Base-by-base conservation (phyloP, 2,888 invertebrate species). In the Elegia similella region DNA sequence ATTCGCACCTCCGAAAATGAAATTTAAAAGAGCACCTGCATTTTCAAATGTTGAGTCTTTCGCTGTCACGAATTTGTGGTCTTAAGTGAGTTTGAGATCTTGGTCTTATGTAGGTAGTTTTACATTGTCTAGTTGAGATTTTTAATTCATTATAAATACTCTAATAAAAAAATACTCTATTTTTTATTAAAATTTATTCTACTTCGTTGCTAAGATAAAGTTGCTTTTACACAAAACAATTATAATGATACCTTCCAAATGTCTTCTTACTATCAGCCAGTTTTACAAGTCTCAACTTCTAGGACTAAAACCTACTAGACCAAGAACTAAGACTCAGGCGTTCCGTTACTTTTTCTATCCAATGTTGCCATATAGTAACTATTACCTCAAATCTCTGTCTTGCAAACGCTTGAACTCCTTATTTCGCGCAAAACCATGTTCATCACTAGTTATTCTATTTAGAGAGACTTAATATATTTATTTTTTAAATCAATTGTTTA, bases 301-400 rank as follows among this genome's bases (percentile, higher is more conserved):
- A 23, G 23, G 12, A 38, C 10, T 38, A 38, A 38, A 12, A n/a
- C 12, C 3, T 12, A 5, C 38, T 38, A 38, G 38, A 38, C 38
- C 38, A n/a, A n/a, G 38, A 2, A 12, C 2, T 0, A 38, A 38
- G 12, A 38, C 34, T 44, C 48, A 59, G 56, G 42, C 52, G 44
- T 59, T 47, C 53, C 60, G 58, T 61, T 63, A 64, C 67, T 61
- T 67, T 72, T 70, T 72, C 71, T 69, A 84, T 84, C 82, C 78
- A 73, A 71, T 77, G 86, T 88, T 90, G 90, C 89, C 89, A 89
- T 90, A 68, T 77, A 77, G 78, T 76, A 86, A 84, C 84, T 86
- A 75, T 80, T 87, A 86, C 88, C 86, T 86, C 86, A 80, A 74
- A 64, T 76, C 72, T 72, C 70, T 74, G 72, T 76, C 80, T 80